Conservation (phyloP, 2,888 invertebrate species). For the Agapostemon virescens region DNA sequence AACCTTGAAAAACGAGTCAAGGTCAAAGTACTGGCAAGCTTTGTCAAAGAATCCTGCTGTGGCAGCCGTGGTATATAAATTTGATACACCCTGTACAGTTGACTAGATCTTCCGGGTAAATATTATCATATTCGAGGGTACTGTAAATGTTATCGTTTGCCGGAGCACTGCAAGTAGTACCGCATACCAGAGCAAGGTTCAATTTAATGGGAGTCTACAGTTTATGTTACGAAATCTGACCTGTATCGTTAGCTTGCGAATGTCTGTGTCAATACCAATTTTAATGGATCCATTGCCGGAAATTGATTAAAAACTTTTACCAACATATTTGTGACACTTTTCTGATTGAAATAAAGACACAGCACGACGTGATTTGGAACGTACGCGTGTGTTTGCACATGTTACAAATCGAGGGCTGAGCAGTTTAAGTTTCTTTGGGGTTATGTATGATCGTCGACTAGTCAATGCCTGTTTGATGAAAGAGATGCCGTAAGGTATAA, state of each 20-base stretch:
- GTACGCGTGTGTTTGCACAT: too few species aligned
- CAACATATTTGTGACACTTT: background rate
- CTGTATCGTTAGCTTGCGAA: background rate
- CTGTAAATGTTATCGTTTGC: slow-evolving; percentile 1
- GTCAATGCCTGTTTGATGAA: too few species aligned
- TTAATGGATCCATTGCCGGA: background rate
- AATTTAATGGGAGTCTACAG: too few species aligned
- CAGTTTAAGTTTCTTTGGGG: too few species aligned
- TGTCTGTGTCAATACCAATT: background rate
- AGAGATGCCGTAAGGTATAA: too few species aligned
- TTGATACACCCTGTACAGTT: background rate
- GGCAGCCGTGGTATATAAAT: too few species aligned
- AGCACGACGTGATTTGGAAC: too few species aligned
- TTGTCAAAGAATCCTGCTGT: too few species aligned
- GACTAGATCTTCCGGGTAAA: background rate
- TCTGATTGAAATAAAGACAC: background rate
- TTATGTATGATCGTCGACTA: too few species aligned
- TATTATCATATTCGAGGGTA: background rate
- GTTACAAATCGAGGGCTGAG: too few species aligned
- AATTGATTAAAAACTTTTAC: background rate
- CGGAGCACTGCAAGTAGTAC: background rate
- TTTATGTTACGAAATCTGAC: background rate
- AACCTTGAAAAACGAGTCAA: too few species aligned
- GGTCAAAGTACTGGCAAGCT: too few species aligned
- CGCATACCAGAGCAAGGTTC: background rate